A percentile compares a stretch with the other conserved stretches of the same genome.
Conservation (phyloP, 1,140 invertebrate species). For the Drosophila arizonae region DNA sequence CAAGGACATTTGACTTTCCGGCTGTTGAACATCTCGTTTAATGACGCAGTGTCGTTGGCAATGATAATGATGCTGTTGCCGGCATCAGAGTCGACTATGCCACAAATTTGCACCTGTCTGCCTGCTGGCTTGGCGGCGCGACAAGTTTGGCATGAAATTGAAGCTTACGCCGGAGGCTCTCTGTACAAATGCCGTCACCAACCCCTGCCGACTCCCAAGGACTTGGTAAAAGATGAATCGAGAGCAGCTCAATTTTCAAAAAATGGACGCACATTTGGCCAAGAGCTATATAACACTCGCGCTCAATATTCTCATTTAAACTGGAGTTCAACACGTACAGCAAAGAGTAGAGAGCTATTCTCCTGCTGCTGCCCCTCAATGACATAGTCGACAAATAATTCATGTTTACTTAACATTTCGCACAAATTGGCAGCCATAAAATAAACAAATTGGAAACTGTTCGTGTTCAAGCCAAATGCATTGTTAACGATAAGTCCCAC, state of each 20-base stretch:
- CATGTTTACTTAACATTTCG: conserved; percentile 43
- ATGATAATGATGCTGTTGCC: conserved; percentile 48
- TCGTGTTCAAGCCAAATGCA: conserved; percentile 23
- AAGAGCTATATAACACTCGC: conserved; percentile 13
- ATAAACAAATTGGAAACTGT: conserved; percentile 45
- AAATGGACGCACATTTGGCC: conserved; percentile 23
- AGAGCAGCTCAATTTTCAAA: conserved; percentile 26
- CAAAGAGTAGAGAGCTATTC: not conserved
- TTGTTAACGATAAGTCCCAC: conserved; percentile 36
- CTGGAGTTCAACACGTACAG: not conserved
- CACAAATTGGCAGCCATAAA: conserved; percentile 40
- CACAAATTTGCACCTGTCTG: conserved; percentile 18
- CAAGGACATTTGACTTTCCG: conserved; percentile 59
- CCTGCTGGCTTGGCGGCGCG: not conserved
- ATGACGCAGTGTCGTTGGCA: conserved; percentile 54
- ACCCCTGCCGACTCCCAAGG: not conserved
- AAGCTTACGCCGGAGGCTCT: conserved; percentile 2
- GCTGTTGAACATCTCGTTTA: conserved; percentile 57
- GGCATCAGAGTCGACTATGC: conserved; percentile 16
- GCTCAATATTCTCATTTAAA: conserved; percentile 6
- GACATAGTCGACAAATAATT: conserved; percentile 46
- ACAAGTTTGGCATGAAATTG: conserved; percentile 19
- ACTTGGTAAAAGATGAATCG: not conserved
- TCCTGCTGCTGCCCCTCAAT: not conserved
- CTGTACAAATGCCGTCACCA: not conserved